Evolutionary conservation across 2,888 invertebrate species (phyloP).

Genomic region (Dynastes tityus): DNA sequence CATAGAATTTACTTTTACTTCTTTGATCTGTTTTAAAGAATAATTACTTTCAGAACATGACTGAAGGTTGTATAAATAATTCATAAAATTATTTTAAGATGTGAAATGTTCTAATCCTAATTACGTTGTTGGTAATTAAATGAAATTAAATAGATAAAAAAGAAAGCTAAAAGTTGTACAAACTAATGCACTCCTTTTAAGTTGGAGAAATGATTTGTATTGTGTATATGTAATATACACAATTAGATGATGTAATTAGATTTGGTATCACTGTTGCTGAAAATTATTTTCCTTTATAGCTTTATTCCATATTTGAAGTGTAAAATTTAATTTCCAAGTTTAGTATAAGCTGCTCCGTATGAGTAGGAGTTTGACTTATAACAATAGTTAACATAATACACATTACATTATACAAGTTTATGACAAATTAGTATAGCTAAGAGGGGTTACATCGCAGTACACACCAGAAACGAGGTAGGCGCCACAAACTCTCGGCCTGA

Average conservation of each 20-base stretch:
- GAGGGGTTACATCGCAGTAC: too few relatives aligned
- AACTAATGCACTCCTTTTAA: background rate
- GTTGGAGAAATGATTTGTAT: background rate
- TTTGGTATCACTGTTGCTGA: too few relatives aligned
- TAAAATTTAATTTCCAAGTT: too few relatives aligned
- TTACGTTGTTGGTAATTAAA: background rate
- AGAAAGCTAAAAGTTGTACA: background rate
- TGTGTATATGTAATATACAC: background rate
- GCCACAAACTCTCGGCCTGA: too few relatives aligned
- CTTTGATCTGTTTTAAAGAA: background rate
- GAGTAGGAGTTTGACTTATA: too few relatives aligned
- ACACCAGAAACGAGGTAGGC: too few relatives aligned
- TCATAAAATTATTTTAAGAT: background rate
- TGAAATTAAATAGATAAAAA: background rate
- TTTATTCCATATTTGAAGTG: too few relatives aligned
- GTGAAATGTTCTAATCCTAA: background rate
- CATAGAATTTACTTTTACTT: background rate
- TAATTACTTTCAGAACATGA: background rate
- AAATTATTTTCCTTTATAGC: too few relatives aligned
- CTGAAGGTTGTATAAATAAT: background rate
- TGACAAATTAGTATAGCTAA: too few relatives aligned
- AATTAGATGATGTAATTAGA: background rate
- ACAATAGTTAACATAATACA: too few relatives aligned
- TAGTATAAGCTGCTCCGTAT: too few relatives aligned
- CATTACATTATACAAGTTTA: too few relatives aligned